Base-by-base conservation (phyloP, 2,888 invertebrate genomes). In the Acronicta alni region DNA sequence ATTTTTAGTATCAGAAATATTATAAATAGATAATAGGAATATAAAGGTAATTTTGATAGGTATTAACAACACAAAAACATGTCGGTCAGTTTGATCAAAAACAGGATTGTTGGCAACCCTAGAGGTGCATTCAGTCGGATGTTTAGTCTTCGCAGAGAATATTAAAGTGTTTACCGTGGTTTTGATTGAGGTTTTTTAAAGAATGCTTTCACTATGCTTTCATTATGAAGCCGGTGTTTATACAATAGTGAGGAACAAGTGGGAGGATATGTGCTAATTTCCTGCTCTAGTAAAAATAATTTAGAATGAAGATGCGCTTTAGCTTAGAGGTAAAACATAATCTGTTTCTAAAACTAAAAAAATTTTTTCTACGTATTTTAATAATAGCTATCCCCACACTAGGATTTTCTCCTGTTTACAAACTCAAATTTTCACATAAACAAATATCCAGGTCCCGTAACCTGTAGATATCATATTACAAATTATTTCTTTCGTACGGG, bases 61-160 rank as follows among this genome's bases (percentile, higher is more conserved):
- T n/a, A n/a, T 20, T 20, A 20, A 3, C 20, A 23, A 23, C 8
- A 15, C 9, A 38, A 38, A 16, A 1, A 9, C 1, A 8, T 5
- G 18, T 7, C 14, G 2, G 6, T 14, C 4, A 6, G 35, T 0
- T 10, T 43, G 12, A 49, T 48, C 6, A 12, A 23, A 55, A 52
- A 23, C 44, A 5, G 2, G 4, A 17, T 47, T 4, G 26, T 55
- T 39, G 54, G 46, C 58, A 58, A 45, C 37, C 48, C 16, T 42
- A 35, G 30, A 62, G 54, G 63, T 56, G 57, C 23, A 12, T 20
- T 57, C 45, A 48, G 44, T 63, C 15, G 41, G 43, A 39, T 58
- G 44, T 65, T 61, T 61, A 66, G 49, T 65, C 44, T 66, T 38
- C 14, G 3, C 23, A 3, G 15, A 15, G 39, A 17, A 48, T 15